These are phyloP conservation scores for Micromesistius poutassou DNA, from an alignment of 2,797 vertebrate genomes.

Conservation along the genomic window DNA sequence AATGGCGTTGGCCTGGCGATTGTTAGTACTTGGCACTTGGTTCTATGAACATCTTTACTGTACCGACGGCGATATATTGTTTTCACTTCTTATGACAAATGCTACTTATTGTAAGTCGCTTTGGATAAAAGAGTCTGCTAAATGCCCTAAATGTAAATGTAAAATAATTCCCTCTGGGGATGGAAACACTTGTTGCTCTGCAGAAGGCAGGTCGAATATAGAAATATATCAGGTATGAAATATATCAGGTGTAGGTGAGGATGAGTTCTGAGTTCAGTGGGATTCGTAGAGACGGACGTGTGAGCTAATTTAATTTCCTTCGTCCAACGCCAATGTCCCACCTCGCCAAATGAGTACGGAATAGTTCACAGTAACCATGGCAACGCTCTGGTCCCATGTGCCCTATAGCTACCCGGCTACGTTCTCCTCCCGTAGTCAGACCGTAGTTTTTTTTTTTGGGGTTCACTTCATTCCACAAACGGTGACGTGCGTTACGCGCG, in stretches of 20 bases:
- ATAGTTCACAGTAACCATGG: constrained; percentile 14
- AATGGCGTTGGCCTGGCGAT: no score
- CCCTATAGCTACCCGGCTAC: neutral
- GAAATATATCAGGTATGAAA: constrained; percentile 2
- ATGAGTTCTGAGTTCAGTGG: neutral
- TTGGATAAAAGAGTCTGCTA: no score
- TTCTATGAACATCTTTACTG: no score
- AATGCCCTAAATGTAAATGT: no score
- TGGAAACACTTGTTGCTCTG: neutral
- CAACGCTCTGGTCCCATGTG: neutral
- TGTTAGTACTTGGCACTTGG: no score
- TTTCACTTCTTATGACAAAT: no score
- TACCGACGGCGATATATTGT: no score
- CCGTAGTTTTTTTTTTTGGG: no score
- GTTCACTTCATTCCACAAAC: neutral
- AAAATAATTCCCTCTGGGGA: neutral
- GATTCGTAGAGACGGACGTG: neutral
- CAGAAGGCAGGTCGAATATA: neutral
- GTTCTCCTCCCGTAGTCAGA: neutral
- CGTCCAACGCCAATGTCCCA: neutral
- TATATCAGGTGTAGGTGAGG: neutral
- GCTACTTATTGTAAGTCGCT: no score
- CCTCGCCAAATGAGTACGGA: neutral
- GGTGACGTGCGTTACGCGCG: neutral
- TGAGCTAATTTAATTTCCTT: neutral